Percentiles rank a stretch among this genome's conserved stretches.
These are phyloP conservation scores for Champsocephalus esox DNA, from an alignment of 2,797 vertebrate species.

Conservation along the genomic window DNA sequence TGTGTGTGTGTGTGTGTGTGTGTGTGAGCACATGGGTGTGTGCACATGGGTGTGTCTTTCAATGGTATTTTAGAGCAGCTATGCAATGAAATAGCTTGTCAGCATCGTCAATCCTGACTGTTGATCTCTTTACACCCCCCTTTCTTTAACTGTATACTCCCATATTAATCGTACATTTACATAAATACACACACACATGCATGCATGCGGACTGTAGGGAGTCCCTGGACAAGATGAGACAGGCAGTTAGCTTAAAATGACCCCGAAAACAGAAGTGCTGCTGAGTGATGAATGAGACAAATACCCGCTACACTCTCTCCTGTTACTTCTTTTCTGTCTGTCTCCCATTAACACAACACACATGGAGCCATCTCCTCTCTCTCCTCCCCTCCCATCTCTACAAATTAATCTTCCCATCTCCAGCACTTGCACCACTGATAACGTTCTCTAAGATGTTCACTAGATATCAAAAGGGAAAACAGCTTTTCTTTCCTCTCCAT, in stretches of 20 bases:
- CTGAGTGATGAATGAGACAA: slow-evolving; percentile 81
- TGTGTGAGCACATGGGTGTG: slow-evolving; percentile 2
- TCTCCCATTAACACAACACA: slow-evolving; percentile 70
- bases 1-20: neutral
- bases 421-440: slow-evolving; percentile 28
- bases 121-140: slow-evolving; percentile 31
- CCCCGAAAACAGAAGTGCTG: slow-evolving; percentile 71
- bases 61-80: slow-evolving; percentile 53
- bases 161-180: neutral
- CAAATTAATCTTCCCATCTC: slow-evolving; percentile 48
- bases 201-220: slow-evolving; percentile 52
- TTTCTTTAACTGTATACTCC: neutral
- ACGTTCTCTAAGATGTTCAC: slow-evolving; percentile 38
- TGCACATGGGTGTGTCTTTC: slow-evolving; percentile 25
- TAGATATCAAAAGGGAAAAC: slow-evolving; percentile 20
- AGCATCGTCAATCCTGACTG: slow-evolving; percentile 45
- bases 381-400: slow-evolving; percentile 36
- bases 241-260: slow-evolving; percentile 75
- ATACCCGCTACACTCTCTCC: slow-evolving; percentile 57
- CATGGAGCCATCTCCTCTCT: slow-evolving; percentile 64
- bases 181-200: slow-evolving; percentile 34
- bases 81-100: slow-evolving; percentile 53
- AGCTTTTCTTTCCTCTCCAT: slow-evolving; percentile 20
- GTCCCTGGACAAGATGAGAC: slow-evolving; percentile 66
- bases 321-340: slow-evolving; percentile 44